A percentile compares a stretch with the other conserved stretches of the same genome.
These are phyloP conservation scores for Corynorhinus townsendii DNA, from an alignment of 2,113 vertebrate species.

Conservation along the genomic window DNA sequence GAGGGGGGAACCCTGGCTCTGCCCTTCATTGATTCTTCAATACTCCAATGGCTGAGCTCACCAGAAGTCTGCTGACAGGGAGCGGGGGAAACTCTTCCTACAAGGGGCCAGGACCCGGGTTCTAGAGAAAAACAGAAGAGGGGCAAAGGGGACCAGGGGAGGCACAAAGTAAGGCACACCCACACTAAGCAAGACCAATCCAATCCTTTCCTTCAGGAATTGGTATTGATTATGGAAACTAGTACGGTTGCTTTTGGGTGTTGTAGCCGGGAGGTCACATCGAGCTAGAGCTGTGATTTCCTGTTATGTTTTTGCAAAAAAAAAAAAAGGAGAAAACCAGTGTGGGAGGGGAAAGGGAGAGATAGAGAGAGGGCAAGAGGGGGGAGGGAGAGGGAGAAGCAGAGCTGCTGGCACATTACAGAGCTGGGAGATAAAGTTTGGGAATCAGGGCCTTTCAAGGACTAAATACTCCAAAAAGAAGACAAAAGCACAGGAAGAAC, in stretches of 20 bases:
- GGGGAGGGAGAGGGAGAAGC: background rate
- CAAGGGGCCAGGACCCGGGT: too few relatives aligned
- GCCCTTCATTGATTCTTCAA: background rate
- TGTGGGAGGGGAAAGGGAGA: background rate
- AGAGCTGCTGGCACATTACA: background rate
- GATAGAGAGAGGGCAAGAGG: too few relatives aligned
- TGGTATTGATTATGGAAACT: background rate
- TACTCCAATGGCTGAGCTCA: background rate
- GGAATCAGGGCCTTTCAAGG: background rate
- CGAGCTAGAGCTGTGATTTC: background rate
- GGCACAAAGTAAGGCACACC: too few relatives aligned
- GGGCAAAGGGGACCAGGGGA: background rate
- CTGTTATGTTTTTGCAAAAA: background rate
- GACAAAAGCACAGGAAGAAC: background rate
- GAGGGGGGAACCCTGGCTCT: background rate
- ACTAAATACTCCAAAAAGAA: background rate
- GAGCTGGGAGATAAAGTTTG: background rate
- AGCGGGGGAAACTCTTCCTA: background rate
- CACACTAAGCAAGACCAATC: background rate
- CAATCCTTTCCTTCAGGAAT: background rate
- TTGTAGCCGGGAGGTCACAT: background rate
- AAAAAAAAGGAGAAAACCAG: background rate
- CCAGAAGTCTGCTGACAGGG: background rate
- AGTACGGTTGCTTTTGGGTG: background rate
- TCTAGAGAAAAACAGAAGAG: background rate